These are phyloP conservation scores for Sebastes iracundus DNA, from an alignment of 2,797 vertebrate genomes.

Conservation along the genomic window DNA sequence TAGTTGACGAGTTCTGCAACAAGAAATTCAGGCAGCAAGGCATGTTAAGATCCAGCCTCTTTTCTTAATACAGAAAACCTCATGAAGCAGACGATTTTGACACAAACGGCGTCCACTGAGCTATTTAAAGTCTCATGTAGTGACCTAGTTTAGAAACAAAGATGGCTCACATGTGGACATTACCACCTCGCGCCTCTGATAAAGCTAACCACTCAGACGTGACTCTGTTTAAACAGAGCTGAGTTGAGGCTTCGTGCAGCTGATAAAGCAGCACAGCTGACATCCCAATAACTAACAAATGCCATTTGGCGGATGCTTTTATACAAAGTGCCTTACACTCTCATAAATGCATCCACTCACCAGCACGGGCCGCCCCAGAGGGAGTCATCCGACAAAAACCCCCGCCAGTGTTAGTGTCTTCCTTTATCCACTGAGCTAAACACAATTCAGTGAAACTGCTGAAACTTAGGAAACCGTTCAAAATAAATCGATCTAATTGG, in stretches of 20 bases:
- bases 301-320: constrained; percentile 32
- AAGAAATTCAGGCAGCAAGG: neutral
- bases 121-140: neutral
- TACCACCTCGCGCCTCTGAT: neutral
- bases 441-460: neutral
- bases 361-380: neutral
- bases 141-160: constrained; percentile 26
- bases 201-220: constrained; percentile 8
- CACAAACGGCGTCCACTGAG: neutral
- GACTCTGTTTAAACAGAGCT: constrained; percentile 23
- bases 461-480: neutral
- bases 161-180: constrained; percentile 3
- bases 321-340: constrained; percentile 21
- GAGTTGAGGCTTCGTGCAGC: neutral
- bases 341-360: constrained; percentile 17
- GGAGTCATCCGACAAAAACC: neutral
- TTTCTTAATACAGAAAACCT: neutral
- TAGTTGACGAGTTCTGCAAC: neutral
- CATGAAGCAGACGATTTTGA: neutral
- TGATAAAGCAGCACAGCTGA: constrained; percentile 5
- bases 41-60: neutral
- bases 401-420: neutral
- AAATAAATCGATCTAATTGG: neutral
- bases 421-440: neutral
- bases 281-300: constrained; percentile 7